phyloP scores from a whole-genome alignment of 1,140 invertebrate species.

The Drosophila setifemur region DNA sequence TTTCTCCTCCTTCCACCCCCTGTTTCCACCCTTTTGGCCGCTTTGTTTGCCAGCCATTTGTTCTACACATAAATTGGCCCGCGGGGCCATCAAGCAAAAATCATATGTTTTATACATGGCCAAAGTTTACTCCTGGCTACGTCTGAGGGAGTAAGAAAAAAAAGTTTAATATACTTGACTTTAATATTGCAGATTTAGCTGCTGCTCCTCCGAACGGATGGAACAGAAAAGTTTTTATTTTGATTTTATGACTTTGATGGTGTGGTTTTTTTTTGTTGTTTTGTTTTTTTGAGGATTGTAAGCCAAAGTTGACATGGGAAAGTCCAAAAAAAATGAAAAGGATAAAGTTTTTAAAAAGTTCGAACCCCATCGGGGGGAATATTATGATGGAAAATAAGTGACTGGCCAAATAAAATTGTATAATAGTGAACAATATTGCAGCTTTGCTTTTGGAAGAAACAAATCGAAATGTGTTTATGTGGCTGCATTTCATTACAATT shows the following conservation, averaged over 20 bases:
- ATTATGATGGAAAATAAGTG: constrained; percentile 31
- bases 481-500: no score
- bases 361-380: neutral
- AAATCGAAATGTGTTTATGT: no score
- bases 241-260: constrained; percentile 67
- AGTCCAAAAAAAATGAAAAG: constrained; percentile 1
- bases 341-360: constrained; percentile 19
- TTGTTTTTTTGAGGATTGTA: constrained; percentile 35
- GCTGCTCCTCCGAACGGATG: neutral
- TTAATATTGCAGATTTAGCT: constrained; percentile 54
- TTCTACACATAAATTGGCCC: constrained; percentile 76
- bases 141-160: constrained; percentile 33
- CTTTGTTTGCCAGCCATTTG: constrained; percentile 58
- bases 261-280: constrained; percentile 28
- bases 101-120: constrained; percentile 79
- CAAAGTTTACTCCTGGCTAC: constrained; percentile 42
- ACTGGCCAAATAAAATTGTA: constrained; percentile 8
- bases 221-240: constrained; percentile 66
- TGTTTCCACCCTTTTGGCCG: constrained; percentile 2
- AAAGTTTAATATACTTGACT: constrained; percentile 73
- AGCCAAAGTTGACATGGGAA: constrained; percentile 30
- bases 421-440: constrained; percentile 1
- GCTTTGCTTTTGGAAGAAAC: constrained; percentile 8
- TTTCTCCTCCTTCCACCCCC: no score
- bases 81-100: constrained; percentile 75